Evolutionary conservation across 2,113 vertebrate genomes (phyloP), one percentile per base, ranked within the genome.

Genomic region (Penelope pileata): DNA sequence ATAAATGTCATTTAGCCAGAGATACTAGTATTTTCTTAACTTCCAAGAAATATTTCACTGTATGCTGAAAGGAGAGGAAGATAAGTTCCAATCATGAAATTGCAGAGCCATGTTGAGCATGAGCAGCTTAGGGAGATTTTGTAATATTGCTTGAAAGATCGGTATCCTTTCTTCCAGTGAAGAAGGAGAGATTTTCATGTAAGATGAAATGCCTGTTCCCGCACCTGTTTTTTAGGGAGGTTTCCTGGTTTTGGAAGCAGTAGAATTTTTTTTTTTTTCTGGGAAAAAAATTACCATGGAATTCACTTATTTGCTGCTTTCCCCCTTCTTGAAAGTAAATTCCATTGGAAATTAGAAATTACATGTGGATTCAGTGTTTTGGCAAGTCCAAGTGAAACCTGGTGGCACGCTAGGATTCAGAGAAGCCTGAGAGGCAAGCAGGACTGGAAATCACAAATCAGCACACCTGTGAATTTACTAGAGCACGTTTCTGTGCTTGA

Each of bases 21-120:
- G 59, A 36, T 69, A 68, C 60, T 15, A 54, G 14, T 47, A 40
- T 47, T 38, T 51, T 90, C 84, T 86, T 88, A 80, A 32, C 68
- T 90, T 96, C 79, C 88, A 94, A 88, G 80, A 68, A 91, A 84
- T 84, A 80, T 72, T 92, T 86, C 30, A 81, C 91, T 93, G 88
- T 72, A 40, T 79, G 36, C 51, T 89, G 73, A 85, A 86, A 63
- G 38, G 34, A 42, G 48, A 73, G 59, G 14, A 86, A 86, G 47
- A 48, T 26, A 40, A 87, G n/a, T 63, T 92, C 27, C 27, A 88
- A 1, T 83, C 40, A 43, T 56, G 11, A 50, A 38, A 54, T 12
- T 75, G 24, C 17, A 91, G 8, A 81, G 21, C 21, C 36, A n/a
- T n/a, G 12, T 75, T 54, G 51, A 90, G 29, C 43, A 68, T 64